Evolutionary conservation across 37 sponge, comb jelly and placozoan genomes (phyloP).

Genomic region (Beroe forskalii): DNA sequence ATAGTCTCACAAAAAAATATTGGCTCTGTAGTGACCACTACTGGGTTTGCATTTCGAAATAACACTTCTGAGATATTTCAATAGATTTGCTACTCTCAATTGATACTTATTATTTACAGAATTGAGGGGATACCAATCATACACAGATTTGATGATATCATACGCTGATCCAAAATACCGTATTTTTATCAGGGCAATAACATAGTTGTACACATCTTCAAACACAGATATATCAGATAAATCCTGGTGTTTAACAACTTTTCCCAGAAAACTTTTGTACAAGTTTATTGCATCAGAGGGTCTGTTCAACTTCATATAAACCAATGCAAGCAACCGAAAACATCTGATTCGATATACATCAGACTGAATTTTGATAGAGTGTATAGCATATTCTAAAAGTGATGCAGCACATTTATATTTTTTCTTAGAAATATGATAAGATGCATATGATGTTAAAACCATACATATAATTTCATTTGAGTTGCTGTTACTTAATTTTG

Average conservation of each 20-base stretch:
- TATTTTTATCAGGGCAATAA: conserved; percentile 10
- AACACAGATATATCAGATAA: not conserved
- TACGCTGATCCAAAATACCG: conserved; percentile 26
- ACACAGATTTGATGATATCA: conserved; percentile 16
- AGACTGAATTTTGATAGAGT: not conserved
- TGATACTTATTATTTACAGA: not conserved
- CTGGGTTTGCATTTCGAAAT: conserved; percentile 41
- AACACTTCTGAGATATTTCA: conserved; percentile 26
- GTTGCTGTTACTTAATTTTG: not conserved
- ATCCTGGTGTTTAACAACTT: not conserved
- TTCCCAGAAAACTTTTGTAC: not conserved
- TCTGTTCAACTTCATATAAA: not conserved
- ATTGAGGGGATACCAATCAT: not conserved
- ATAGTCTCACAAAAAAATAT: conserved; percentile 14
- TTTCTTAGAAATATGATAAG: not conserved
- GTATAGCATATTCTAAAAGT: not conserved
- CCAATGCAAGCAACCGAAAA: not conserved
- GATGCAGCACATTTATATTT: not conserved
- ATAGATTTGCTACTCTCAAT: not conserved
- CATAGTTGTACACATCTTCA: conserved; percentile 47
- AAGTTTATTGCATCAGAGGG: not conserved
- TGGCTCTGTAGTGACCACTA: conserved; percentile 59
- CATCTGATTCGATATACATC: not conserved
- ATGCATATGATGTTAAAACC: conserved; percentile 23
- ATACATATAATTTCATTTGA: conserved; percentile 8